Evolutionary conservation across 2,797 vertebrate genomes (phyloP), one percentile per base, ranked within the genome.

Genomic region (Lindbergichthys nudifrons): DNA sequence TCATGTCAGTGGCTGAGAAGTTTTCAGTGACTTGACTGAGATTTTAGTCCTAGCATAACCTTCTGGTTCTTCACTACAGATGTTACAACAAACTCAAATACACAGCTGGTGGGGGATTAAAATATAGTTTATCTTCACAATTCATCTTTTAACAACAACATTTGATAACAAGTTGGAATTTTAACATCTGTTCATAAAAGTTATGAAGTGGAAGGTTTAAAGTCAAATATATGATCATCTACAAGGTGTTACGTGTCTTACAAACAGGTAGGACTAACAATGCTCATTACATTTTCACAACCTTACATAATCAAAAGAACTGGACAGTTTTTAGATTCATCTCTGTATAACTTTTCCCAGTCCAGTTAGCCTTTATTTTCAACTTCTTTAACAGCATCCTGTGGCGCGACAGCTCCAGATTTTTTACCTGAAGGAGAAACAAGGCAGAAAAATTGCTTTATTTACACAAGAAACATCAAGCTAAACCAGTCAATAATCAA

Each of bases 391-490:
- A 9, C 57, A 30, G 41, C 48, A 3, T 42, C 23, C 47, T 57
- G 30, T 0, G 12, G 12, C 0, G 3, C 10, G 2, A 1, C 67
- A 26, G 53, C 48, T 71, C 51, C 58, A n/a, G 0, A 0, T 70
- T 54, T 4, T 79, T 18, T 67, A 54, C 82, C 90, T 90, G 69
- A 36, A 36, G 6, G 10, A 54, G 39, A 80, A 76, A 18, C 19
- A 15, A 21, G 1, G 2, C 68, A 65, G 63, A 18, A 21, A 4
- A 0, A 2, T 23, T 0, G n/a, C 70, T 73, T 13, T 41, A 48
- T 41, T 53, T 50, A 61, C 16, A 23, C 10, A 36, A 36, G 32
- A 36, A 36, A 36, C 26, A 26, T 26, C 26, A 26, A 26, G 26
- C 10, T 21, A 18, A 57, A 11, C 4, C 3, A 3, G 1, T 41